These are phyloP conservation scores for Oreortyx pictus DNA, from an alignment of 2,797 vertebrate species.

Conservation along the genomic window DNA sequence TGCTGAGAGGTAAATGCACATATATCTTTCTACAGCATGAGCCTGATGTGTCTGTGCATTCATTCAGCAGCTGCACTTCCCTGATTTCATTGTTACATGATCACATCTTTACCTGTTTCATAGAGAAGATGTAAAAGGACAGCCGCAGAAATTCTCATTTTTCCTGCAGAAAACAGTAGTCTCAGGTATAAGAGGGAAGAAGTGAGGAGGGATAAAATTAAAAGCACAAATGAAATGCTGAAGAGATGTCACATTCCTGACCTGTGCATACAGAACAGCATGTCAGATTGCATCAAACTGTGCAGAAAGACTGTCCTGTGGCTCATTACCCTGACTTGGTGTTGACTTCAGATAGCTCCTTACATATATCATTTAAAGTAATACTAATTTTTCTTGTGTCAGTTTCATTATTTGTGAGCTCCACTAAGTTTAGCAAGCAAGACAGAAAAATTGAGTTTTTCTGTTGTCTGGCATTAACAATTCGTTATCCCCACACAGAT, in stretches of 20 bases:
- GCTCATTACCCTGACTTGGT: slow-evolving; percentile 11
- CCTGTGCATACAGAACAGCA: not conserved
- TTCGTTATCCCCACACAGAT: not conserved
- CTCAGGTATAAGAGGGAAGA: not conserved
- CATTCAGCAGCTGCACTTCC: not conserved
- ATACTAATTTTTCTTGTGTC: slow-evolving; percentile 47
- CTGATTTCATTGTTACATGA: not conserved
- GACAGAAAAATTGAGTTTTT: not conserved
- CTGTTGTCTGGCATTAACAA: slow-evolving; percentile 9
- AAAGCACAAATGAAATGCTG: not conserved
- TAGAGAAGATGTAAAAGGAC: not conserved
- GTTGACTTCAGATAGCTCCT: slow-evolving; percentile 27
- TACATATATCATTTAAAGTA: not conserved
- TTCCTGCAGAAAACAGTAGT: not conserved
- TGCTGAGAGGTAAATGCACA: not conserved
- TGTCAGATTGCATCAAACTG: not conserved
- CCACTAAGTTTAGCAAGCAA: not conserved
- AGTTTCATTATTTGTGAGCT: slow-evolving; percentile 31
- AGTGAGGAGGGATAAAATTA: not conserved
- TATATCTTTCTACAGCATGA: not conserved
- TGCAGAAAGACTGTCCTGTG: not conserved
- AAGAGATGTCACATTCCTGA: not conserved
- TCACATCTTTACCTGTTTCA: not conserved
- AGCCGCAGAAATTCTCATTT: not conserved
- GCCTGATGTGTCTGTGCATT: not conserved